Conservation (phyloP, 92 coral and sea anemone species). For the Isaurus tuberculatus region DNA sequence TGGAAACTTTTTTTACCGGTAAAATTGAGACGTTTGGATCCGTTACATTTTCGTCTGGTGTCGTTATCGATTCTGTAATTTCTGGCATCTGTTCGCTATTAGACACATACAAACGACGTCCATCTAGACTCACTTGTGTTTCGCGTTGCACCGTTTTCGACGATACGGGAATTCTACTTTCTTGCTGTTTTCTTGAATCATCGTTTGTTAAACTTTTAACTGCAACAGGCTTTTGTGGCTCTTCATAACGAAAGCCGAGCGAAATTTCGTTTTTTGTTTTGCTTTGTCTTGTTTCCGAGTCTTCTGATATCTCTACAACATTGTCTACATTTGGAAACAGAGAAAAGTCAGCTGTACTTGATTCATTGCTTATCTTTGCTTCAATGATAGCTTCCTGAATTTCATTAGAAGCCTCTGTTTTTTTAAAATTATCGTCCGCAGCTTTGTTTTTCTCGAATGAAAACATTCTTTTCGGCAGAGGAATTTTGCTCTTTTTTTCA, state of each 20-base stretch:
- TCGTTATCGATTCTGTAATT: background rate
- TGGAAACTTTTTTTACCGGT: conserved; percentile 5
- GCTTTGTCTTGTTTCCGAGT: background rate
- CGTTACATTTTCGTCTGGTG: background rate
- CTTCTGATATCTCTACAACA: background rate
- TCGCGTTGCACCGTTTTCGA: conserved; percentile 6
- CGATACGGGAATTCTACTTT: conserved; percentile 11
- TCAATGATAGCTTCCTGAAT: background rate
- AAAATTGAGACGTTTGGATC: background rate
- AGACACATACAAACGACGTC: background rate
- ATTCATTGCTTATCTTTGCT: background rate
- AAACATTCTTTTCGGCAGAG: conserved; percentile 1
- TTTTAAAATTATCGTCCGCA: conserved; percentile 7
- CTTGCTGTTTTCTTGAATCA: background rate
- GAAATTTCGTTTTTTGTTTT: background rate
- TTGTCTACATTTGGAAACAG: background rate
- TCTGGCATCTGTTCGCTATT: background rate
- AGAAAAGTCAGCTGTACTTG: background rate
- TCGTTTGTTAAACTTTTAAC: background rate
- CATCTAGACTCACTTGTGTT: background rate
- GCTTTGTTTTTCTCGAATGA: background rate
- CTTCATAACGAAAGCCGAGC: background rate
- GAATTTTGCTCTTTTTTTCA: conserved; percentile 31
- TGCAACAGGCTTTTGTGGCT: background rate
- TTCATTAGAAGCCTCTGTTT: background rate